Evolutionary conservation across 1,140 invertebrate genomes (phyloP), one percentile per base, ranked within the genome.

Genomic region (Alviniconcha marisindica): DNA sequence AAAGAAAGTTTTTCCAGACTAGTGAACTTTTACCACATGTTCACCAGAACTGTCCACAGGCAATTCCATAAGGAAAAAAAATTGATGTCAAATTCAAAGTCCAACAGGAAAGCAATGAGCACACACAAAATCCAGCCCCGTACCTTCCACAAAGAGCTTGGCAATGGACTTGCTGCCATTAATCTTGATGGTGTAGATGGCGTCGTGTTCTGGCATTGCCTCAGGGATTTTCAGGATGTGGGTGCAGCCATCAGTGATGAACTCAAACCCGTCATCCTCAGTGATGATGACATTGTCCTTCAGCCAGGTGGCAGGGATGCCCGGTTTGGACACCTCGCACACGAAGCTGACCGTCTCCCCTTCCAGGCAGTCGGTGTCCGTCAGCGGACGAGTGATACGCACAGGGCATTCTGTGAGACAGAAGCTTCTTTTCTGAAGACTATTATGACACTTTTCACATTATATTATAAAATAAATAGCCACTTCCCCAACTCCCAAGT

Each of bases 91-190:
- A n/a, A n/a, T n/a, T n/a, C n/a, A n/a, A n/a, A n/a, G n/a, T n/a
- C n/a, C n/a, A n/a, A n/a, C n/a, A n/a, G n/a, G n/a, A n/a, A n/a
- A n/a, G n/a, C n/a, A n/a, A n/a, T n/a, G n/a, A n/a, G n/a, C n/a
- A n/a, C n/a, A n/a, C n/a, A n/a, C n/a, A n/a, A n/a, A n/a, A n/a
- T n/a, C n/a, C n/a, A n/a, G n/a, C n/a, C n/a, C n/a, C 91, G 89
- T 94, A 97, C 96, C 95, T 95, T 98, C 96, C 60, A 98, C 96
- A 94, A 96, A 96, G 51, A 99, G 93, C 94, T 96, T 97, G 1
- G 97, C 97, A 0, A 95, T 95, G 71, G 97, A 97, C 90, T 96
- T 97, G 0, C 97, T 95, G 91, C 97, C 97, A 38, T 95, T 89
- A 42, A 92, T 95, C 31, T 95, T 93, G 84, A 97, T 97, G 40